These are phyloP conservation scores for Abscondita cerata DNA, from an alignment of 2,888 invertebrate species.

Conservation along the genomic window DNA sequence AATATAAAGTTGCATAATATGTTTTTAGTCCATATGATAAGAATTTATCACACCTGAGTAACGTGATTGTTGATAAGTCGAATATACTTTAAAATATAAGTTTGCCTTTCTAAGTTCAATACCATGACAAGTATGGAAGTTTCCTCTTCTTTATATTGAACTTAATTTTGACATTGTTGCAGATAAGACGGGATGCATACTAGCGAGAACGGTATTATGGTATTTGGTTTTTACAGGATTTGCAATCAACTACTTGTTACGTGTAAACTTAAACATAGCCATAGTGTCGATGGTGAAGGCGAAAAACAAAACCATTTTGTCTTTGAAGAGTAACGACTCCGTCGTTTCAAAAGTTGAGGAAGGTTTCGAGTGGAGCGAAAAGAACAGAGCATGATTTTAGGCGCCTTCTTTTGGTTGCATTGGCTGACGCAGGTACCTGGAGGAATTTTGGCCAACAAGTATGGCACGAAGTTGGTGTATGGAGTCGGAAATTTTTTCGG, in stretches of 20 bases:
- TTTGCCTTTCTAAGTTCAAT: no score
- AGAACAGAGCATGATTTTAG: constrained; percentile 68
- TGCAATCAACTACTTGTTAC: constrained; percentile 72
- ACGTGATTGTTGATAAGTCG: no score
- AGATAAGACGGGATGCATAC: constrained; percentile 45
- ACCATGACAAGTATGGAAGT: no score
- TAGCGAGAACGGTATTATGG: constrained; percentile 64
- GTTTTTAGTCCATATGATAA: no score
- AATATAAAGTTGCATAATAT: no score
- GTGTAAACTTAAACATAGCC: constrained; percentile 71
- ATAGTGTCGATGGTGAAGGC: constrained; percentile 69
- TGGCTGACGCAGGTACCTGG: constrained; percentile 77
- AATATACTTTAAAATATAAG: no score
- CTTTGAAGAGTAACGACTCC: constrained; percentile 18
- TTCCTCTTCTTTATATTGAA: no score
- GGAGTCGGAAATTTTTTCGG: constrained; percentile 71
- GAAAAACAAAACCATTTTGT: constrained; percentile 44
- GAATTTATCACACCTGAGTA: no score
- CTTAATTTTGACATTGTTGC: constrained; percentile 9
- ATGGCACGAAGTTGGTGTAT: constrained; percentile 75
- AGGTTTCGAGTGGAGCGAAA: constrained; percentile 68
- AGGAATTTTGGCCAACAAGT: constrained; percentile 70
- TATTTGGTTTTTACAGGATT: constrained; percentile 70
- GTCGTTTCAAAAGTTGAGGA: no score
- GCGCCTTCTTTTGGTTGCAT: constrained; percentile 77